Base-by-base conservation (phyloP, 2,113 vertebrate genomes). In the Cygnus atratus region DNA sequence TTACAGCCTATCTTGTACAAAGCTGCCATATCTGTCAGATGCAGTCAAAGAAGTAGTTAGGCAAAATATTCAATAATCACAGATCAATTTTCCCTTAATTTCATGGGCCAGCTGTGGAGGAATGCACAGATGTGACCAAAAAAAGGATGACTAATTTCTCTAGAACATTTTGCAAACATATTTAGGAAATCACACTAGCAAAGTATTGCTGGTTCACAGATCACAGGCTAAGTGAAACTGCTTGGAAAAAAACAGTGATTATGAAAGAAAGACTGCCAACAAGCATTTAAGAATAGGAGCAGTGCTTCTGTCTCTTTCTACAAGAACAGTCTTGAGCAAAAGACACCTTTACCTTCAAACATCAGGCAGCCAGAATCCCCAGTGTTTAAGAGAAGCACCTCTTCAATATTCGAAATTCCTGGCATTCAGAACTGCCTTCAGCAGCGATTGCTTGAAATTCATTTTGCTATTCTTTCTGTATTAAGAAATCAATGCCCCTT, bases 401-500 rank as follows among this genome's bases (percentile, higher is more conserved):
- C 11, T 84, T 65, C 44, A 87, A 37, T 35, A 52, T 71, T 48
- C 81, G 57, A 66, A n/a, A 55, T 84, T 87, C 92, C 90, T 95
- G 87, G 82, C 93, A 86, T 90, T 91, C 82, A 73, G 59, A 93
- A 25, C 59, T 59, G 48, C 61, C 91, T 88, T 84, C 62, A 46
- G 54, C 6, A 10, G 76, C 78, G 76, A 73, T 71, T 62, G 90
- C 83, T 84, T 93, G 66, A 93, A 96, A 87, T 95, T 88, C 20
- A 88, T 95, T 93, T 93, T 90, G 58, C 93, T 96, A 93, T 94
- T 96, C 93, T 93, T 93, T 95, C 88, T 90, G 62, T 95, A 87
- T 95, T 93, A 96, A 95, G 95, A 96, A 97, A 96, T 96, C 92
- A 94, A 94, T 97, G 86, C 41, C 28, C 26, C 66, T 89, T 94